Conservation (phyloP, 2,888 invertebrate species). For the Entomobrya multifasciata region DNA sequence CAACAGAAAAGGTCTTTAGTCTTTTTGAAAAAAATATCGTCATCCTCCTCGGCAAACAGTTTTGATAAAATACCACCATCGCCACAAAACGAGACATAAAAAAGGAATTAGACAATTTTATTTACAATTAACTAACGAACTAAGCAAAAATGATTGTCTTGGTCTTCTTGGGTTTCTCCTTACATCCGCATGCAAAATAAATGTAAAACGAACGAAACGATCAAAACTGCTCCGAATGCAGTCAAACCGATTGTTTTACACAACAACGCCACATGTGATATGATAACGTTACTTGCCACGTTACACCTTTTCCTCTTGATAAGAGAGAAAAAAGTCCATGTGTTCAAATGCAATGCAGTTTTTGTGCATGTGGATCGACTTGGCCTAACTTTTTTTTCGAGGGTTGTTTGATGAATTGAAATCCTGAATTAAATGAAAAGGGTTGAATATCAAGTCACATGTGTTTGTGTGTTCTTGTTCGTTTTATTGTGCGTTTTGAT, state of each 20-base stretch:
- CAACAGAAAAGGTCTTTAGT: slow-evolving; percentile 25
- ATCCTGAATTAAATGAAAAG: too few relatives aligned
- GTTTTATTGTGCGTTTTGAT: not conserved
- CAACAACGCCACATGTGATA: not conserved
- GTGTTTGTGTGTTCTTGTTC: not conserved
- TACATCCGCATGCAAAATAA: too few relatives aligned
- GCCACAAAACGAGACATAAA: not conserved
- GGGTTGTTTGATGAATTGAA: not conserved
- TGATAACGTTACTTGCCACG: slow-evolving; percentile 8
- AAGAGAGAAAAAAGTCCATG: not conserved
- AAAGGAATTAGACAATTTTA: not conserved
- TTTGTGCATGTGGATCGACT: too few relatives aligned
- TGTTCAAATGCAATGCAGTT: too few relatives aligned
- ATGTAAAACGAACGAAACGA: not conserved
- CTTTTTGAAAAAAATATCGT: not conserved
- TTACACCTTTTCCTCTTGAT: not conserved
- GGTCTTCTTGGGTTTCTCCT: not conserved
- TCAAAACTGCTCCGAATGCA: not conserved
- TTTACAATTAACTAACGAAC: not conserved
- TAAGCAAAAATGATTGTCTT: not conserved
- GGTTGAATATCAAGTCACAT: too few relatives aligned
- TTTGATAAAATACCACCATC: not conserved
- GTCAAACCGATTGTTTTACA: not conserved
- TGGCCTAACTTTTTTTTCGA: too few relatives aligned
- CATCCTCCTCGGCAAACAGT: not conserved